Evolutionary conservation across 2,797 vertebrate genomes (phyloP).

Genomic region (Pangasius djambal): DNA sequence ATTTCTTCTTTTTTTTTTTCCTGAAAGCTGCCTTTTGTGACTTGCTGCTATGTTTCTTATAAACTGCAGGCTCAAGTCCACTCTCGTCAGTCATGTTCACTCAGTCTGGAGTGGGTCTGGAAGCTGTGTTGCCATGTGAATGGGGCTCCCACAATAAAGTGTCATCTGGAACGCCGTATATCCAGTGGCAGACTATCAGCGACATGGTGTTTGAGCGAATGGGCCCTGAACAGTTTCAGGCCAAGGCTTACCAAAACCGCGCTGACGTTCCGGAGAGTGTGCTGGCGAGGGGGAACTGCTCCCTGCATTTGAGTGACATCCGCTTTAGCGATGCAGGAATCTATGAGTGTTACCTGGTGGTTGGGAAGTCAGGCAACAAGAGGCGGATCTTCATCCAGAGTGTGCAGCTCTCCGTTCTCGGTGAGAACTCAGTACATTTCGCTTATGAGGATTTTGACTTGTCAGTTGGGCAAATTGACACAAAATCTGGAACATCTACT

Average conservation of each 20-base stretch:
- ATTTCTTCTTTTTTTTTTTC: too few species aligned
- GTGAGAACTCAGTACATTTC: constrained; percentile 51
- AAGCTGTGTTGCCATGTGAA: constrained; percentile 68
- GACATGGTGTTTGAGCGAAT: constrained; percentile 61
- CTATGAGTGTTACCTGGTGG: constrained; percentile 72
- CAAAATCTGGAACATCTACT: neutral
- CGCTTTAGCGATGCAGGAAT: constrained; percentile 66
- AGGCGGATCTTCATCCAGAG: constrained; percentile 66
- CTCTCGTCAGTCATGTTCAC: constrained; percentile 7
- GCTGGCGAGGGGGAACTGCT: constrained; percentile 70
- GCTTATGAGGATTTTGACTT: neutral
- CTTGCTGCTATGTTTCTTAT: neutral
- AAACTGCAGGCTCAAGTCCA: constrained; percentile 59
- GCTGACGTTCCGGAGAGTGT: constrained; percentile 49
- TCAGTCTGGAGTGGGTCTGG: constrained; percentile 56
- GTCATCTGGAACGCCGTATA: constrained; percentile 7
- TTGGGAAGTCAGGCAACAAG: constrained; percentile 36
- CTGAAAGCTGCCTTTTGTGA: neutral
- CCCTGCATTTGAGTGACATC: constrained; percentile 68
- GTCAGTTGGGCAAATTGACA: neutral
- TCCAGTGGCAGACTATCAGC: constrained; percentile 63
- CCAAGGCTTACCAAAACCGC: constrained; percentile 56
- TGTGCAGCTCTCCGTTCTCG: constrained; percentile 66
- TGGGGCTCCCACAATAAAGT: constrained; percentile 43
- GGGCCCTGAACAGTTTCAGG: constrained; percentile 58